phyloP scores from a whole-genome alignment of 2,888 invertebrate genomes.

The Tridacna crocea region DNA sequence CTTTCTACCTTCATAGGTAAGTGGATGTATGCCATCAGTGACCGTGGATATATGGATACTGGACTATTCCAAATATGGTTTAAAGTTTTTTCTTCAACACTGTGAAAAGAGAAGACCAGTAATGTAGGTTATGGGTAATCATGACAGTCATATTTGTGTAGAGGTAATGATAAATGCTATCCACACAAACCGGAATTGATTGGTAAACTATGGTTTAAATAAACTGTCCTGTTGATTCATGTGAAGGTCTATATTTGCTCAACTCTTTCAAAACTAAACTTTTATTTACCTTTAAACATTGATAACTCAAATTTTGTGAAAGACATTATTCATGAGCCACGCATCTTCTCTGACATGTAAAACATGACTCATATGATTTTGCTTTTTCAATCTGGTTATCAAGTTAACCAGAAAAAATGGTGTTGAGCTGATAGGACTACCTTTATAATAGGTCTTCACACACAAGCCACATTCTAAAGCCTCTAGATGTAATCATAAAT shows the following conservation, averaged over 20 bases:
- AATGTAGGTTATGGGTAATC: conserved; percentile 17
- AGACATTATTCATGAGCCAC: too few relatives aligned
- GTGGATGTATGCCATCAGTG: conserved; percentile 4
- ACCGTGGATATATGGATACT: conserved; percentile 37
- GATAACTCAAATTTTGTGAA: too few relatives aligned
- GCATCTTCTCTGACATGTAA: too few relatives aligned
- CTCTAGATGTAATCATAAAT: conserved; percentile 24
- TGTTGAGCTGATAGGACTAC: conserved; percentile 21
- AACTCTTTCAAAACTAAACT: too few relatives aligned
- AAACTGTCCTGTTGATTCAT: too few relatives aligned
- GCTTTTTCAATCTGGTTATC: background rate
- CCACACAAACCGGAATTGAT: too few relatives aligned
- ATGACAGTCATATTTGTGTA: conserved; percentile 26
- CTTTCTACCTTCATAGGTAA: background rate
- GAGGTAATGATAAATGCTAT: background rate
- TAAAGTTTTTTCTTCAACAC: conserved; percentile 19
- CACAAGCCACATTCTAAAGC: conserved; percentile 12
- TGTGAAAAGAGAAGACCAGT: background rate
- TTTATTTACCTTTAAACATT: too few relatives aligned
- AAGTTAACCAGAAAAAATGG: conserved; percentile 11
- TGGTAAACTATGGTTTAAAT: too few relatives aligned
- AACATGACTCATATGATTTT: too few relatives aligned
- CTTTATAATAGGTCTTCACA: too few relatives aligned
- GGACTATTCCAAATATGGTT: conserved; percentile 27
- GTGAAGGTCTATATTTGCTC: too few relatives aligned